phyloP scores from a whole-genome alignment of 2,797 vertebrate genomes.

The Phataginus tricuspis region DNA sequence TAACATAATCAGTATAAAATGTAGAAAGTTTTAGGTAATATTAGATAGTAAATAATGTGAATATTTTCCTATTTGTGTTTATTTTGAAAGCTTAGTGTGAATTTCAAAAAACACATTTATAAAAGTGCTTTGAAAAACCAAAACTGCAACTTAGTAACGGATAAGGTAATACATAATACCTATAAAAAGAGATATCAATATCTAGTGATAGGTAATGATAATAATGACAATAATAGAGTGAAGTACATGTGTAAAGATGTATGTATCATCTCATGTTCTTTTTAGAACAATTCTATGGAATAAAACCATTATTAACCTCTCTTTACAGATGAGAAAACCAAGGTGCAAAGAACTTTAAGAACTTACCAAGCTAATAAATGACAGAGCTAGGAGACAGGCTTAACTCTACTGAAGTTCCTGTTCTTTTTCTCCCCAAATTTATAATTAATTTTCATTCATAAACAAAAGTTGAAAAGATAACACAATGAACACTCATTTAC shows the following conservation, averaged over 20 bases:
- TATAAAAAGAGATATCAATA: neutral
- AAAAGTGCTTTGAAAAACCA: slow-evolving; percentile 25
- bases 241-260: neutral
- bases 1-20: neutral
- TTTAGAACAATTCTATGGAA: neutral
- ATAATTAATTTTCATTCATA: slow-evolving; percentile 36
- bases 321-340: neutral
- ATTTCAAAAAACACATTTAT: neutral
- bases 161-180: neutral
- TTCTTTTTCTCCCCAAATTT: neutral
- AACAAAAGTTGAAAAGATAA: neutral
- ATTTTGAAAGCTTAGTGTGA: neutral
- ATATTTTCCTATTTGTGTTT: neutral
- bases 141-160: neutral
- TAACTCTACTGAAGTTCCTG: neutral
- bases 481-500: neutral
- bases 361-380: neutral
- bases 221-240: neutral
- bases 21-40: neutral
- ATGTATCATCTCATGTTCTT: neutral
- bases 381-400: neutral
- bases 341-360: neutral
- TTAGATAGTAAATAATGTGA: neutral
- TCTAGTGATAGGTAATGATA: neutral
- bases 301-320: neutral